phyloP scores from a whole-genome alignment of 2,797 vertebrate genomes.

The Amblyraja radiata region DNA sequence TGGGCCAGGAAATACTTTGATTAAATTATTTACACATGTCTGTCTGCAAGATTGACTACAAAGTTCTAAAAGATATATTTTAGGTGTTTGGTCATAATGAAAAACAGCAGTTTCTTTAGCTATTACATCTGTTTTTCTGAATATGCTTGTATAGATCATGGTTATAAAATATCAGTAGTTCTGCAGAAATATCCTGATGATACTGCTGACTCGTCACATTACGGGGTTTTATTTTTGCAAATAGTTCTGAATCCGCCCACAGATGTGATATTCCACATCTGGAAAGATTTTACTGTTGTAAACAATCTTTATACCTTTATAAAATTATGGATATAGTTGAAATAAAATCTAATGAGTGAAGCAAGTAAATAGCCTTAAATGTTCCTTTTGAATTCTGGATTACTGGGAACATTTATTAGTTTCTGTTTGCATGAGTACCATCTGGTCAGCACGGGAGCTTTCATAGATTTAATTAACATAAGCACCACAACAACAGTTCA shows the following conservation, averaged over 20 bases:
- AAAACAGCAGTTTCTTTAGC: constrained; percentile 32
- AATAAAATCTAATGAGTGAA: constrained; percentile 5
- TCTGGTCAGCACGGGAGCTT: not conserved
- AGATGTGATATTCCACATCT: constrained; percentile 34
- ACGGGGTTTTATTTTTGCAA: not conserved
- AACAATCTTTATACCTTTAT: constrained; percentile 1
- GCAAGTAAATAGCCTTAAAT: not conserved
- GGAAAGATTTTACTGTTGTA: constrained; percentile 35
- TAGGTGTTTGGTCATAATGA: constrained; percentile 33
- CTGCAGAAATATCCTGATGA: constrained; percentile 31
- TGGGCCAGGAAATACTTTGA: constrained; percentile 38
- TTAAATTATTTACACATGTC: constrained; percentile 39
- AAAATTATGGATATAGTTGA: constrained; percentile 27
- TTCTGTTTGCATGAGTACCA: not conserved
- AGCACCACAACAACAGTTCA: not conserved
- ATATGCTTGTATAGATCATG: constrained; percentile 35
- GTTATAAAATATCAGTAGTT: constrained; percentile 37
- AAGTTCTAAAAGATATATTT: constrained; percentile 38
- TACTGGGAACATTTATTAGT: not conserved
- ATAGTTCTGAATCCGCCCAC: not conserved
- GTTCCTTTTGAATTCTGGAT: not conserved
- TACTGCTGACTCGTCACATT: constrained; percentile 28
- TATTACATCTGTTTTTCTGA: constrained; percentile 39
- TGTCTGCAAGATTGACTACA: constrained; percentile 38
- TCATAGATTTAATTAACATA: not conserved